Evolutionary conservation across 2,888 invertebrate genomes (phyloP), one percentile per base, ranked within the genome.

Genomic region (Malthinus seriepunctatus): DNA sequence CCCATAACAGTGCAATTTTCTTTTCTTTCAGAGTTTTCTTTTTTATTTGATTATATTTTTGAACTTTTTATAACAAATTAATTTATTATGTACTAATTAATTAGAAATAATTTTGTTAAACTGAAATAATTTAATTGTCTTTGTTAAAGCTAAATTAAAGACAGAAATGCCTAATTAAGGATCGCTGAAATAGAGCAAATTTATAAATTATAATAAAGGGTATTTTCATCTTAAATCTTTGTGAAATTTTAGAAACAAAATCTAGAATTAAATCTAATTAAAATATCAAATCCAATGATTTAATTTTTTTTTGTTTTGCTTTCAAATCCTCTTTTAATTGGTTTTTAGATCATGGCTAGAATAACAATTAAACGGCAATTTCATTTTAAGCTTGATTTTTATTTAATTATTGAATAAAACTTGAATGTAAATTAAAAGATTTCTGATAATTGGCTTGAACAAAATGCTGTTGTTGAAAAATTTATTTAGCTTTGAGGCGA

Each of bases 351-450:
- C 15, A 42, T 42, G 15, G 23, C 39, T 14, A 42, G 15, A 39
- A 14, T 15, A n/a, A 23, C 14, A 42, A 42, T 42, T 42, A 42
- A 42, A 42, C 12, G 39, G 23, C 15, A 15, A 42, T 42, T 42
- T 42, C 10, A 42, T 15, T 42, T 12, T 15, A n/a, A 15, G 23
- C 15, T 1, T 9, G 39, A 42, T 23, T 42, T 42, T 42, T 42
- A 42, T 42, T 42, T 42, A 42, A 42, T 42, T 42, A 42, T 42
- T 42, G 14, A 42, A 42, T 42, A 42, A 9, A 15, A 42, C n/a
- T 42, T 15, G 9, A 42, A 42, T n/a, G 39, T 23, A 4, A n/a
- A 42, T n/a, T 12, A 23, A 8, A 42, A 15, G n/a, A 8, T 23
- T 23, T 23, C 23, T 23, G 5, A 23, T 23, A 23, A 23, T 23